phyloP scores from a whole-genome alignment of 2,888 invertebrate species.

The Heliconius charithonia region DNA sequence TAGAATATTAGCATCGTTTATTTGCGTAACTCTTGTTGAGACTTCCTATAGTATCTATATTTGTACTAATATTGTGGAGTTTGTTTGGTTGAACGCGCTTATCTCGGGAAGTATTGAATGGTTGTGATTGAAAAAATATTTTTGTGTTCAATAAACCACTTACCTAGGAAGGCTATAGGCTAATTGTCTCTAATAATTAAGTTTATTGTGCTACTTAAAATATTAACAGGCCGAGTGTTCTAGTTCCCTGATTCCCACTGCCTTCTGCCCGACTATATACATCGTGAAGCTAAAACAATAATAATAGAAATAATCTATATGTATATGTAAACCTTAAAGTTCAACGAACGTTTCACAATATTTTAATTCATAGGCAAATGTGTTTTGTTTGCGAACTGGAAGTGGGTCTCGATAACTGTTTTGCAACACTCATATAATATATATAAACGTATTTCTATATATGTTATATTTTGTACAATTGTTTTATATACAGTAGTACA shows the following conservation, averaged over 20 bases:
- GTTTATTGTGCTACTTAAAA: too few relatives aligned
- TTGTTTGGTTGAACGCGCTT: too few relatives aligned
- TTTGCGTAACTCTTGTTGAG: not conserved
- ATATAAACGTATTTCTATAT: not conserved
- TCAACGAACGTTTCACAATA: conserved; percentile 48
- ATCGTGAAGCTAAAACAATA: too few relatives aligned
- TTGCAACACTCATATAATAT: conserved; percentile 27
- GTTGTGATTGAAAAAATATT: too few relatives aligned
- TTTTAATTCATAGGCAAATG: conserved; percentile 49
- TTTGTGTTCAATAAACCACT: too few relatives aligned
- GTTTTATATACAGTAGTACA: not conserved
- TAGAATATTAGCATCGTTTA: not conserved
- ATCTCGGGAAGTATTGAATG: too few relatives aligned
- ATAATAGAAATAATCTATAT: too few relatives aligned
- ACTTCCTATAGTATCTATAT: not conserved
- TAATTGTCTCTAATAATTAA: too few relatives aligned
- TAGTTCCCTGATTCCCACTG: too few relatives aligned
- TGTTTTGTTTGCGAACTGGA: conserved; percentile 41
- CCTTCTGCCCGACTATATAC: too few relatives aligned
- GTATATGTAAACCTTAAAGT: conserved; percentile 32
- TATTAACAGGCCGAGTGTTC: too few relatives aligned
- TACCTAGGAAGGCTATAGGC: too few relatives aligned
- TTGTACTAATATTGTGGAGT: not conserved
- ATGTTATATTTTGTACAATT: not conserved
- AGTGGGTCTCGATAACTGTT: conserved; percentile 46